phyloP scores from a whole-genome alignment of 1,140 invertebrate species.

The Drosophila melanogaster region Release_6_plus_ISO1_MT NC_004354.4:9283501-9284000 shows the following conservation, averaged over 20 bases:
- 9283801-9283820: background rate
- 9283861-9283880: no score
- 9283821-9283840: background rate
- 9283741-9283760: constrained; percentile 4
- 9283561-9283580: background rate
- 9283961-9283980: no score
- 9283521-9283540: background rate
- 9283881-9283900: no score
- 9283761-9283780: background rate
- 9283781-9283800: background rate
- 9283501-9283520: background rate
- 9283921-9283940: no score
- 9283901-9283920: no score
- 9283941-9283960: no score
- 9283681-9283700: background rate
- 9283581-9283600: constrained; percentile 1
- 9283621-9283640: constrained; percentile 1
- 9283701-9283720: constrained; percentile 1
- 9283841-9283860: background rate
- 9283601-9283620: background rate
- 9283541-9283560: constrained; percentile 1
- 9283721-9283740: constrained; percentile 4
- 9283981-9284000: no score
- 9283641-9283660: constrained; percentile 7
- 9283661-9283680: constrained; percentile 3